These are phyloP conservation scores for Cyanoramphus novaezelandiae DNA, from an alignment of 2,113 vertebrate genomes.

Conservation along the genomic window DNA sequence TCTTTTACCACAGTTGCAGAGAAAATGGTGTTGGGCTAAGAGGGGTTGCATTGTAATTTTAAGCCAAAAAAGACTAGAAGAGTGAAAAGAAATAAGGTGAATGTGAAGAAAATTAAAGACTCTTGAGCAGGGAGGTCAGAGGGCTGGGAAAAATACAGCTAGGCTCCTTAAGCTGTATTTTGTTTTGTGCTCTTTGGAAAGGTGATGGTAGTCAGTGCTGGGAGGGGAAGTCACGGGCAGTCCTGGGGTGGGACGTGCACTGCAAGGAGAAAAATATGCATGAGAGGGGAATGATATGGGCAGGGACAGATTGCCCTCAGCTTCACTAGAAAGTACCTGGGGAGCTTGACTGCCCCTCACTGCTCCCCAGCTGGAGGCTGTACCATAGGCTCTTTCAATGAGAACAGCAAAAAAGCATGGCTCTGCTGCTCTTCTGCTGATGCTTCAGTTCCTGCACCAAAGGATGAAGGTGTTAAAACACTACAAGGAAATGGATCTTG, in stretches of 20 bases:
- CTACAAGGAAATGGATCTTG: not conserved
- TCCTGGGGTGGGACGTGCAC: fast-evolving
- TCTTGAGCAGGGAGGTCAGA: not conserved
- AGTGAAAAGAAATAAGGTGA: not conserved
- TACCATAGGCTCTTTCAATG: not conserved
- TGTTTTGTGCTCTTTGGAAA: not conserved
- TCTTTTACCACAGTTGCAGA: not conserved
- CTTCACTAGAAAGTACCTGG: not conserved
- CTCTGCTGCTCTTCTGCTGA: not conserved
- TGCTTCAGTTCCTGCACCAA: not conserved
- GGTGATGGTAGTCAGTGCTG: not conserved
- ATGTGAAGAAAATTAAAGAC: not conserved
- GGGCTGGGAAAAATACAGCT: not conserved
- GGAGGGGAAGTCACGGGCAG: not conserved
- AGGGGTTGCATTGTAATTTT: not conserved
- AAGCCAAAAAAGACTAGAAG: not conserved
- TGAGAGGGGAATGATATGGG: fast-evolving
- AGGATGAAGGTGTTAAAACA: not conserved
- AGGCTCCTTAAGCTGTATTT: not conserved
- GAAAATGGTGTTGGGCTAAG: not conserved
- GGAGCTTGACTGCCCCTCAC: not conserved
- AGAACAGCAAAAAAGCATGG: not conserved
- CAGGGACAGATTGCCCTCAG: not conserved
- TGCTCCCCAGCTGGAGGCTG: not conserved
- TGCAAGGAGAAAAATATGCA: not conserved